Evolutionary conservation across 2,113 vertebrate species (phyloP).

Genomic region (Oriolus oriolus): DNA sequence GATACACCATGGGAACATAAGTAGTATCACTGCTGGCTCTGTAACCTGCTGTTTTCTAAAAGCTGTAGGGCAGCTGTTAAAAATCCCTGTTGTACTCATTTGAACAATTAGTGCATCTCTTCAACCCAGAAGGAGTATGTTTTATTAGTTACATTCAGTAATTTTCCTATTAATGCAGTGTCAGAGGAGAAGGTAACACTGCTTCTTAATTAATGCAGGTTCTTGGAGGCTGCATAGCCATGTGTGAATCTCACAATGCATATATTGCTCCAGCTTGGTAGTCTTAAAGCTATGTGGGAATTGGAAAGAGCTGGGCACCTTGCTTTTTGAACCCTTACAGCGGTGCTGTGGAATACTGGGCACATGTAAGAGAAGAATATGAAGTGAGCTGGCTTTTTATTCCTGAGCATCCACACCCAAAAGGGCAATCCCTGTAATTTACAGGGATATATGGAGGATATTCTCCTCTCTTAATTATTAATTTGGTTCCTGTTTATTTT

Average conservation of each 20-base stretch:
- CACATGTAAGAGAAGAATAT: background rate
- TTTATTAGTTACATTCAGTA: background rate
- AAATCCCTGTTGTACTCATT: background rate
- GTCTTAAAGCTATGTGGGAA: background rate
- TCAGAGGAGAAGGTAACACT: background rate
- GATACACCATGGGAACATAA: background rate
- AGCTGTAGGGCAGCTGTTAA: background rate
- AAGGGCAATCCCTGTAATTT: background rate
- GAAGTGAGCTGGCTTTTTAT: background rate
- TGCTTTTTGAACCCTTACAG: background rate
- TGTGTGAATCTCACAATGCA: background rate
- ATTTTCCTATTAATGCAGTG: background rate
- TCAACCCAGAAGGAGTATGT: background rate
- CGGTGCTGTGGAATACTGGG: background rate
- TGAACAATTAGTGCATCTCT: background rate
- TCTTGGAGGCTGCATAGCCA: background rate
- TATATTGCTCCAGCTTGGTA: background rate
- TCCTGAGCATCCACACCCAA: background rate
- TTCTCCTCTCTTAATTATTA: background rate
- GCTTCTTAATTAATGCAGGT: background rate
- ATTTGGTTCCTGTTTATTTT: no score
- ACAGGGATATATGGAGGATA: background rate
- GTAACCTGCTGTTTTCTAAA: background rate
- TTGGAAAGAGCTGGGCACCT: background rate
- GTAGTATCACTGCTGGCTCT: background rate